Evolutionary conservation across 37 sponge, comb jelly and placozoan genomes (phyloP).

Genomic region (Lycopodina hypogea): DNA sequence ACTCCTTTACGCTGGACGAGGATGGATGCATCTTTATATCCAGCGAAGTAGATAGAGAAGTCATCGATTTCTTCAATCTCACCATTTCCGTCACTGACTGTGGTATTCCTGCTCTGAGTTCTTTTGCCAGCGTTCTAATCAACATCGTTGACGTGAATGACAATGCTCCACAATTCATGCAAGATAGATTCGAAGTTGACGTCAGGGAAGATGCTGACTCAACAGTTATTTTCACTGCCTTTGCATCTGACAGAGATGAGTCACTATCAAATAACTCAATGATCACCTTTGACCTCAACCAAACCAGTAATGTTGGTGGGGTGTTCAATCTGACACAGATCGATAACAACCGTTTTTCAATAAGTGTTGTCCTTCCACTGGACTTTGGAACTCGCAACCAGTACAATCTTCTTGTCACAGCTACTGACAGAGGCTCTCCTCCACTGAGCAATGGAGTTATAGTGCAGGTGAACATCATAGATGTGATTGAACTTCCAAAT

Average conservation of each 20-base stretch:
- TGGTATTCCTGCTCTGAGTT: conserved; percentile 7
- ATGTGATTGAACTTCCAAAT: conserved; percentile 63
- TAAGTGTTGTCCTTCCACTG: conserved; percentile 18
- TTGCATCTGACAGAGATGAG: conserved; percentile 60
- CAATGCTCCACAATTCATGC: conserved; percentile 63
- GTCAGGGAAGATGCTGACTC: conserved; percentile 33
- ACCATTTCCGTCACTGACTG: conserved; percentile 33
- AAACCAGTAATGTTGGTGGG: conserved; percentile 7
- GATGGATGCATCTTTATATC: background rate
- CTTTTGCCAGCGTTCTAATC: conserved; percentile 26
- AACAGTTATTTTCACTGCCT: background rate
- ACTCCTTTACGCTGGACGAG: background rate
- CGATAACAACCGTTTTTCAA: background rate
- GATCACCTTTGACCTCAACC: conserved; percentile 17
- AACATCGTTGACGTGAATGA: conserved; percentile 78
- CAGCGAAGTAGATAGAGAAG: conserved; percentile 43
- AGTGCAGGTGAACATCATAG: conserved; percentile 36
- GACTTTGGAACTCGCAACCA: conserved; percentile 27
- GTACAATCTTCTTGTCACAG: conserved; percentile 31
- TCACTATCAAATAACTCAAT: conserved; percentile 41
- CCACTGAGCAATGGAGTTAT: conserved; percentile 23
- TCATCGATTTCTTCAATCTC: conserved; percentile 13
- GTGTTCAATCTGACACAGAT: background rate
- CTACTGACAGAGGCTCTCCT: conserved; percentile 42
- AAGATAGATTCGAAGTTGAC: conserved; percentile 9